Base-by-base conservation (phyloP, 2,888 invertebrate genomes). In the Agriopis leucophaearia region DNA sequence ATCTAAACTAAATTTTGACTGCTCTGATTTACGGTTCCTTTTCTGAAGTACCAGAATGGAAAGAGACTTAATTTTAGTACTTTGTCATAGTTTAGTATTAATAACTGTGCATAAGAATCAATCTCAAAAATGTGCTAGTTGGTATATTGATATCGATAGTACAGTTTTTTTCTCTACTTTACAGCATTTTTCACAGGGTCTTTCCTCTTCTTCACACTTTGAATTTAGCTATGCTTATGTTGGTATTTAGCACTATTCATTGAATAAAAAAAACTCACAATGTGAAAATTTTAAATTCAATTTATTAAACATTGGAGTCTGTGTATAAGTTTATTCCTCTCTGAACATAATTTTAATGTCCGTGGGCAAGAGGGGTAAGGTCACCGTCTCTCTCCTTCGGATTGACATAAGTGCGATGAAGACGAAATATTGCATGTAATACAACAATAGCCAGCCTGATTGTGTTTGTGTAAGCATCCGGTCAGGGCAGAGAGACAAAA, bases 131-230 rank as follows among this genome's bases (percentile, higher is more conserved):
- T n/a, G 44, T 44, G n/a, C n/a, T 7, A 13, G 6, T n/a, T 4
- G n/a, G 44, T 44, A n/a, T 8, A 2, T 15, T 15, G 1, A n/a
- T 15, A 6, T 8, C 1, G 27, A 27, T 18, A 10, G 16, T 16
- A 18, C 16, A 27, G 27, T 7, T 38, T 38, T 50, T 16, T 60
- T 52, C 54, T 62, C 16, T 65, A 36, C 58, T 57, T 67, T 67
- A 15, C 67, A 67, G 67, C 67, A 18, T 54, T 58, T 44, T 66
- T 40, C 56, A 66, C 60, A 56, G 66, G 13, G 7, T 44, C 16
- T 2, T 27, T 56, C 52, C 27, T 63, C 27, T 13, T 57, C 57
- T 18, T 18, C 50, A 38, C n/a, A 15, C 15, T 57, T 13, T 18
- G 9, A 47, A 48, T 35, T 35, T 51, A 51, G 51, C 51, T 27